Evolutionary conservation across 2,797 vertebrate species (phyloP), one percentile per base, ranked within the genome.

Genomic region (Amphiprion clarkii): DNA sequence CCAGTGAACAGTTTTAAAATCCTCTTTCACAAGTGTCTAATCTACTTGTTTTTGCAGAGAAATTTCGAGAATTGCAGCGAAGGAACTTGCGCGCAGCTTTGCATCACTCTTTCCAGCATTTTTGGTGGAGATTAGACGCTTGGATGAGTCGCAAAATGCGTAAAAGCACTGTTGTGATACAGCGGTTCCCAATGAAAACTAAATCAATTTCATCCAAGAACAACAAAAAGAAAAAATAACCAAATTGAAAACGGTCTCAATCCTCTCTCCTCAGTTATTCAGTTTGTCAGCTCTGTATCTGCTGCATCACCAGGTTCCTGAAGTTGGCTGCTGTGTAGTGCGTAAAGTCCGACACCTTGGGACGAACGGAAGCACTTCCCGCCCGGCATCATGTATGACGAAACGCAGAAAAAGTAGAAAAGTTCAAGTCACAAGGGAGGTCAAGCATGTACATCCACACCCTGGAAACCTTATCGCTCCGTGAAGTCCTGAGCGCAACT

Each of bases 401-500:
- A 60, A 46, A 63, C 13, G 19, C 6, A 57, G 4, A 19, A 61
- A 71, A 74, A 33, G 53, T 48, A 42, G 23, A 60, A 21, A 36
- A 82, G 84, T 65, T 85, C 86, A 2, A 74, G 80, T 69, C 49
- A 59, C 64, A 42, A 2, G 55, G 44, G 1, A 55, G 55, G 67
- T 77, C 65, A 36, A 56, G 33, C 8, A 36, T 23, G 4, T 53
- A 70, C 64, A 82, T 89, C 85, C 77, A 52, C 78, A 42, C 53
- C 67, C 29, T 39, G 59, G 39, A 66, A 31, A 49, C 65, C 63
- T 66, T 8, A 12, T 17, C 62, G 56, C 51, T 62, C 51, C 54
- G 12, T 27, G 14, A 72, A 81, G 82, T 89, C 86, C 81, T n/a
- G 81, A 71, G 78, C 56, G 73, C 63, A 86, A 89, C 88, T 92